Base-by-base conservation (phyloP, 1,140 invertebrate species). In the Drosophila rhopaloa region DNA sequence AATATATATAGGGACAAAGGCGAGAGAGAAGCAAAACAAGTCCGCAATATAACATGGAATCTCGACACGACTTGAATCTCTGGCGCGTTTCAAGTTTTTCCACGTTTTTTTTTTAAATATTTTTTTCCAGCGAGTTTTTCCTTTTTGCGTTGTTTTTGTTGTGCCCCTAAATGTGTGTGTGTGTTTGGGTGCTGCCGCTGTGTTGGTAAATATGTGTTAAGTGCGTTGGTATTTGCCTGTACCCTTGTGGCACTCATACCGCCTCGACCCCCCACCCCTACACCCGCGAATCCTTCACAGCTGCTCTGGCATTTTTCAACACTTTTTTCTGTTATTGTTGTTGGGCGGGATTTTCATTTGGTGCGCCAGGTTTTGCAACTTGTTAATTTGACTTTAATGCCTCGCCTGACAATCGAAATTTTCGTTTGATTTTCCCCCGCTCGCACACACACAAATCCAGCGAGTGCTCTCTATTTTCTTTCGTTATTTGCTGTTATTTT, bases 151-250 rank as follows among this genome's bases (percentile, higher is more conserved):
- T 70, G 51, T 58, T 58, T 56, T 71, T 71, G 53, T 72, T 71
- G 63, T 68, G 67, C 48, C 32, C 38, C 48, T 37, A 70, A 70
- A 70, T 67, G n/a, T 19, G 47, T 32, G 47, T 32, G 67, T 50
- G 29, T 37, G 24, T 65, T 44, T 48, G 44, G 50, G 44, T 46
- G 14, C 56, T 73, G 70, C 54, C 67, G 54, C 59, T 67, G 48
- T 70, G 72, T 79, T 76, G 62, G 67, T 89, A 79, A 78, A 89
- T 89, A 82, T 88, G 84, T 88, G 84, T 88, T 88, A 88, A 88
- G 84, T 89, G 84, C 84, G 84, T 83, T 80, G 84, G 80, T 89
- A 85, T 85, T 85, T 85, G 80, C 85, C 65, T 58, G 46, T 65
- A 41, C 74, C 59, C 46, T 66, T 37, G 55, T 54, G 43, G 24